Conservation (phyloP, 2,113 vertebrate genomes). For the Zapornia atra region DNA sequence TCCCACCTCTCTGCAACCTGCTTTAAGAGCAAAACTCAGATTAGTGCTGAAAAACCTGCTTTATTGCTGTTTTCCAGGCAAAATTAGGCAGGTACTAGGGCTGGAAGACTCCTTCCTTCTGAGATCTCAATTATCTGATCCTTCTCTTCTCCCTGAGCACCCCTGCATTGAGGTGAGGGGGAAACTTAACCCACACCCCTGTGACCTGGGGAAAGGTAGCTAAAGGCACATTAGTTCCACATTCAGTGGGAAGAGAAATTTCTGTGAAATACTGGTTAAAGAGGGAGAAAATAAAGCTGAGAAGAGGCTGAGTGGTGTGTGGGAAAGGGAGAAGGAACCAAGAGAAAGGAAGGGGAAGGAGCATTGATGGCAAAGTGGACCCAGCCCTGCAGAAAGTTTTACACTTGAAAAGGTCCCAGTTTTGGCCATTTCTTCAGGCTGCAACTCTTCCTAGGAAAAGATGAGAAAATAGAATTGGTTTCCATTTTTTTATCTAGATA, state of each 20-base stretch:
- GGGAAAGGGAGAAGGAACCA: neutral
- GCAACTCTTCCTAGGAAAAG: neutral
- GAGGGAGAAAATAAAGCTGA: neutral
- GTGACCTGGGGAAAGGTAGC: neutral
- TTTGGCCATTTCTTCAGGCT: neutral
- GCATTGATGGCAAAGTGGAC: neutral
- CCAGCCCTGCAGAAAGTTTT: neutral
- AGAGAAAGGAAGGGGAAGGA: neutral
- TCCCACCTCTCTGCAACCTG: neutral
- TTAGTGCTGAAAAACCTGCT: neutral
- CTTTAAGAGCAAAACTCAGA: neutral
- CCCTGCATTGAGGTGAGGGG: neutral
- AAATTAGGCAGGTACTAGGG: neutral
- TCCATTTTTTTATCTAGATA: neutral
- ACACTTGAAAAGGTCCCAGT: fast-evolving
- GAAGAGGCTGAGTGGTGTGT: neutral
- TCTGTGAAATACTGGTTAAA: neutral
- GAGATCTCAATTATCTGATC: neutral
- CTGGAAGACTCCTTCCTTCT: neutral
- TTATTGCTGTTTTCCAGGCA: neutral
- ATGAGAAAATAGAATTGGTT: neutral
- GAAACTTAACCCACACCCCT: neutral
- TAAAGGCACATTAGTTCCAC: neutral
- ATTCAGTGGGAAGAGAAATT: neutral
- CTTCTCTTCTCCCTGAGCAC: neutral